Percentiles rank a stretch among this genome's conserved stretches.
Evolutionary conservation across 2,797 vertebrate species (phyloP).

Genomic region (Eremophila alpestris): DNA sequence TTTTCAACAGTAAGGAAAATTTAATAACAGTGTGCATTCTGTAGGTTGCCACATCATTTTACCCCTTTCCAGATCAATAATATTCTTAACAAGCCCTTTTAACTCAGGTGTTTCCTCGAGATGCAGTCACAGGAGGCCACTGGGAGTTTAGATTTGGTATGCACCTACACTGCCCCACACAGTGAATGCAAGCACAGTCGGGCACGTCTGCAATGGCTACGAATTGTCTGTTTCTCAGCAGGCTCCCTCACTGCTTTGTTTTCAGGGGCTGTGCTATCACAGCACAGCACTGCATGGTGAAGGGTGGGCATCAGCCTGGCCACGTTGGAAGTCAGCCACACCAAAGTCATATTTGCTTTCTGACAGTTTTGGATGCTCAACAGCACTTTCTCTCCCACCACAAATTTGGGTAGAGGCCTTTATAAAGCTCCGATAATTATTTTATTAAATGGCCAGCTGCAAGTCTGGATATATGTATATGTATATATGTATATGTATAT

Average conservation of each 20-base stretch:
- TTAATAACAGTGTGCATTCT: fast-evolving
- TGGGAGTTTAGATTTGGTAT: neutral
- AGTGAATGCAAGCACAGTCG: neutral
- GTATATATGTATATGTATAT: neutral
- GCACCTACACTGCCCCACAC: neutral
- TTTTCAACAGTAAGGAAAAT: neutral
- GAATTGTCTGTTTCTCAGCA: neutral
- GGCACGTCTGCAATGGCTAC: neutral
- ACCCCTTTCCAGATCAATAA: neutral
- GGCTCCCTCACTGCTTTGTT: neutral
- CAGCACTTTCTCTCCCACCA: neutral
- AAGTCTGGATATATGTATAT: neutral
- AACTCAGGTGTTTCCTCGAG: neutral
- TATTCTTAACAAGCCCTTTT: neutral
- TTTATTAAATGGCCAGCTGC: neutral
- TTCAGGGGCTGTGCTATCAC: neutral
- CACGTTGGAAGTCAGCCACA: neutral
- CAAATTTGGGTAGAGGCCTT: neutral
- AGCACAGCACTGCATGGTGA: fast-evolving
- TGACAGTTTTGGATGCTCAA: neutral
- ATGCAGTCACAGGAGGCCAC: neutral
- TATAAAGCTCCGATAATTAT: neutral
- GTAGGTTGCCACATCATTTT: neutral
- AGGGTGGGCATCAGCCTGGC: neutral
- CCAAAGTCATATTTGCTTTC: neutral